Conservation (phyloP, 2,113 vertebrate genomes). For the Lagopus muta region DNA sequence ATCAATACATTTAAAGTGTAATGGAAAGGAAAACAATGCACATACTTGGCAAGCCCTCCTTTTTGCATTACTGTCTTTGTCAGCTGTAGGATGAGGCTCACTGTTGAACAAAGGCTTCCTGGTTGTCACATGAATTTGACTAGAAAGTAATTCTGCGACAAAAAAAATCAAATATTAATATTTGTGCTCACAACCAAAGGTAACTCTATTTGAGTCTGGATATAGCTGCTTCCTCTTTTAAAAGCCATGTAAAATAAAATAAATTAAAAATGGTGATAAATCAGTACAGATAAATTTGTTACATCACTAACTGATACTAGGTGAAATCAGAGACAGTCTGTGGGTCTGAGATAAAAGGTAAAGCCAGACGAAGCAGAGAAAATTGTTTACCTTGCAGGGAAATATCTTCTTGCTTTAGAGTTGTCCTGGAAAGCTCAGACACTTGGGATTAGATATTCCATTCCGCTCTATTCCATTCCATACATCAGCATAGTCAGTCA, state of each 20-base stretch:
- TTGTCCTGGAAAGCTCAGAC: background rate
- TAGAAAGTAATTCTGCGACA: conserved; percentile 4
- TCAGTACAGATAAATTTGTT: background rate
- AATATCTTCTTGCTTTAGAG: background rate
- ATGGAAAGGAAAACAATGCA: background rate
- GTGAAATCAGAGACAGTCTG: conserved; percentile 1
- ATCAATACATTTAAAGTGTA: background rate
- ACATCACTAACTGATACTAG: background rate
- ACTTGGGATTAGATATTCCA: background rate
- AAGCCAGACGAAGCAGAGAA: background rate
- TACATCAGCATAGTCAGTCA: background rate
- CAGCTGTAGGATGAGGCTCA: background rate
- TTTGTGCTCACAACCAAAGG: background rate
- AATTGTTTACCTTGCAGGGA: background rate
- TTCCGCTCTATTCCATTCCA: background rate
- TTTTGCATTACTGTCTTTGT: background rate
- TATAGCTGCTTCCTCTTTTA: background rate
- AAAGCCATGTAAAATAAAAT: background rate
- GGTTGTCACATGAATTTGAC: background rate
- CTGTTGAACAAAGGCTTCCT: conserved; percentile 35
- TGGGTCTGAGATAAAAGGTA: background rate
- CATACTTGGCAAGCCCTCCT: background rate
- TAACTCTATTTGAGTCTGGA: background rate
- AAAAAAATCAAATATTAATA: conserved; percentile 46
- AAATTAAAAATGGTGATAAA: background rate